Evolutionary conservation across 2,113 vertebrate species (phyloP).

Genomic region (Percopsis transmontana): DNA sequence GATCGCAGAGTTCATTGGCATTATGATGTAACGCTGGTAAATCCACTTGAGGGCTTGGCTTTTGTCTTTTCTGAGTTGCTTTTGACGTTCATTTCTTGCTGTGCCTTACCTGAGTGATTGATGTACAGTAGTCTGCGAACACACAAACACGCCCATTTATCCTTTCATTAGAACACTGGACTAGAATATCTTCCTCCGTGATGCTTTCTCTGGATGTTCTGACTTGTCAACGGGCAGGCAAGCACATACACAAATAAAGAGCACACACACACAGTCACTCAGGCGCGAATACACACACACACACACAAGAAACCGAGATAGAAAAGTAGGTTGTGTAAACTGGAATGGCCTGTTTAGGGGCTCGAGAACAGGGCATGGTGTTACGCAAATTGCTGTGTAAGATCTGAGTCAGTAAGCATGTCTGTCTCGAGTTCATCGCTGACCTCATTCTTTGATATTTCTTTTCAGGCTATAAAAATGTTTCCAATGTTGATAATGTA

Average conservation of each 20-base stretch:
- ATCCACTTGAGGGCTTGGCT: conserved; percentile 51
- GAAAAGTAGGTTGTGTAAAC: conserved; percentile 57
- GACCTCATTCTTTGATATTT: conserved; percentile 64
- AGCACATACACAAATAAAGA: conserved; percentile 16
- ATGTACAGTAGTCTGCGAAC: conserved; percentile 46
- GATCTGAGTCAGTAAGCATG: conserved; percentile 56
- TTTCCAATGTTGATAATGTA: too few species aligned
- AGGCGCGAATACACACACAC: conserved; percentile 8
- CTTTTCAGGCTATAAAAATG: too few species aligned
- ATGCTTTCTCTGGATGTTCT: conserved; percentile 53
- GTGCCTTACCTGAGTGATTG: conserved; percentile 45
- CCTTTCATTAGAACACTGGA: conserved; percentile 59
- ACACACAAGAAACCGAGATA: conserved; percentile 32
- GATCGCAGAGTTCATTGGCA: conserved; percentile 39
- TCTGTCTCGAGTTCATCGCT: conserved; percentile 53
- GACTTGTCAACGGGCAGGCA: conserved; percentile 47
- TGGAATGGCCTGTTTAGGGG: conserved; percentile 53
- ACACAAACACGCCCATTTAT: conserved; percentile 46
- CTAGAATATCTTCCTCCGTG: conserved; percentile 23
- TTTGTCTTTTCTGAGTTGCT: conserved; percentile 57
- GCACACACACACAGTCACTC: conserved; percentile 7
- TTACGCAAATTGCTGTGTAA: conserved; percentile 31
- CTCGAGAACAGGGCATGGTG: conserved; percentile 29
- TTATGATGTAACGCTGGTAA: conserved; percentile 64
- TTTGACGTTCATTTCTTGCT: conserved; percentile 54